Evolutionary conservation across 1,140 invertebrate species (phyloP).

Genomic region (Temnothorax nylanderi): DNA sequence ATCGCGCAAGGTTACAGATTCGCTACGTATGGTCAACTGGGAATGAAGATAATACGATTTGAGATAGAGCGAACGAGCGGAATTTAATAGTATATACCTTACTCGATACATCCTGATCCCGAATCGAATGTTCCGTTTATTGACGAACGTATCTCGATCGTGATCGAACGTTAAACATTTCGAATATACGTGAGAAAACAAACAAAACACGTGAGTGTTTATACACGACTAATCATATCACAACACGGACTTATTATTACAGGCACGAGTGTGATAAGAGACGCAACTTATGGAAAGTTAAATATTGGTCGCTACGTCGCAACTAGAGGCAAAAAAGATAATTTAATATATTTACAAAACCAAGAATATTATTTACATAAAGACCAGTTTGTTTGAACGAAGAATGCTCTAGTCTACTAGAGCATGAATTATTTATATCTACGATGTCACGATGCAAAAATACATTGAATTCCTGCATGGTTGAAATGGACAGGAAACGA

Average conservation of each 20-base stretch:
- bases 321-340: neutral
- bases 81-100: neutral
- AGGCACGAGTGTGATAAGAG: neutral
- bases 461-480: neutral
- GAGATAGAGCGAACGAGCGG: neutral
- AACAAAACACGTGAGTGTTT: neutral
- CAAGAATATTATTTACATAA: neutral
- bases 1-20: neutral
- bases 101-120: neutral
- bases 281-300: neutral
- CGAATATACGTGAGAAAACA: neutral
- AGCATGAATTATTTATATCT: constrained; percentile 22
- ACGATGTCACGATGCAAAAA: neutral
- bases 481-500: neutral
- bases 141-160: no score
- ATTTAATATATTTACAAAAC: neutral
- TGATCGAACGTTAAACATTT: neutral
- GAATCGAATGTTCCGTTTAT: neutral
- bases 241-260: neutral
- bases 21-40: neutral
- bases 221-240: no score
- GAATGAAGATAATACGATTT: constrained; percentile 10
- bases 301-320: neutral
- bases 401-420: neutral
- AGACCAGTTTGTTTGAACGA: neutral